These are phyloP conservation scores for Hippocampus barbouri DNA, from an alignment of 2,113 vertebrate species.

Conservation along the genomic window DNA sequence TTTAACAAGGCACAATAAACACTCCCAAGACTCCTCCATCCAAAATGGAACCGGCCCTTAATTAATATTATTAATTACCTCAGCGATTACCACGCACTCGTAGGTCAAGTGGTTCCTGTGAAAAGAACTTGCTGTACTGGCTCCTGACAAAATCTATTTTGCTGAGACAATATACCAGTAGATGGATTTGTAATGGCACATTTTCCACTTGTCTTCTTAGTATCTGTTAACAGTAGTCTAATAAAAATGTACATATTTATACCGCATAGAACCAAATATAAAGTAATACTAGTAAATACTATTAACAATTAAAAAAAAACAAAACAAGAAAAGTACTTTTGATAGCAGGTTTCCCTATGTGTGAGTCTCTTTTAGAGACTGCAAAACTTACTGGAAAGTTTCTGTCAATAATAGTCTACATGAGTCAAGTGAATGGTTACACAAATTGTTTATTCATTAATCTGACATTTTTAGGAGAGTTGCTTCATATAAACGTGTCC, in stretches of 20 bases:
- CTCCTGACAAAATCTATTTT: neutral
- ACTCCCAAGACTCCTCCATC: neutral
- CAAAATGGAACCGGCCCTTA: neutral
- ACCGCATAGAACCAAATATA: too few relatives aligned
- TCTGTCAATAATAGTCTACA: too few relatives aligned
- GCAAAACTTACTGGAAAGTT: too few relatives aligned
- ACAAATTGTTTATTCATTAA: neutral
- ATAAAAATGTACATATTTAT: too few relatives aligned
- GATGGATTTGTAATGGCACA: neutral
- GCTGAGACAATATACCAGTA: neutral
- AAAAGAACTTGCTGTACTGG: neutral
- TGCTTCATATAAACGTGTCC: neutral
- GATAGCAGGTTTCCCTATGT: too few relatives aligned
- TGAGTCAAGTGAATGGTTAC: too few relatives aligned
- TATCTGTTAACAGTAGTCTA: too few relatives aligned
- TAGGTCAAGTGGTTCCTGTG: neutral
- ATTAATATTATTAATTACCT: neutral
- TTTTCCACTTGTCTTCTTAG: neutral
- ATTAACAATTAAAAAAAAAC: too few relatives aligned
- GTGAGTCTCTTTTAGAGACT: too few relatives aligned
- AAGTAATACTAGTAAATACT: too few relatives aligned
- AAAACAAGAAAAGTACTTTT: too few relatives aligned
- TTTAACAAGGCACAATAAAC: neutral
- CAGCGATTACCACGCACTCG: neutral
- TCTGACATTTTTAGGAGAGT: too few relatives aligned